Conservation (phyloP, 2,113 vertebrate species). For the Romanogobio albipinnatus region DNA sequence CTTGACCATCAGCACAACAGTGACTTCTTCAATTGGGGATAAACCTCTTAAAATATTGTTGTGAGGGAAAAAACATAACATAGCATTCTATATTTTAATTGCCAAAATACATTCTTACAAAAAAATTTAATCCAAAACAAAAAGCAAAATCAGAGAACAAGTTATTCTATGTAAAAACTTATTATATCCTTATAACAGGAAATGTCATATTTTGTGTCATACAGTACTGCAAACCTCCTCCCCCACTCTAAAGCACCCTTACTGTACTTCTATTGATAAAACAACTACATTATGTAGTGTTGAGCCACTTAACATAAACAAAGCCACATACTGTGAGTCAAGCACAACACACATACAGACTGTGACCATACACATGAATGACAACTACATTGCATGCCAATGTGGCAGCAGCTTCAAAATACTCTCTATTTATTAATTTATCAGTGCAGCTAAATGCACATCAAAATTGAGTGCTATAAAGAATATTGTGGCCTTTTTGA, state of each 20-base stretch:
- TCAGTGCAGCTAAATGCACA: background rate
- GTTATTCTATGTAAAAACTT: background rate
- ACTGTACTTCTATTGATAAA: background rate
- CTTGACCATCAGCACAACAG: background rate
- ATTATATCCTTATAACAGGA: background rate
- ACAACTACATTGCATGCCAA: background rate
- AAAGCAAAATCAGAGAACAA: background rate
- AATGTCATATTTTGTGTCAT: background rate
- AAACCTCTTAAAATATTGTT: background rate
- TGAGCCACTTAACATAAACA: conserved; percentile 38
- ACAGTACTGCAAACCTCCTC: background rate
- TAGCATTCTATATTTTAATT: background rate
- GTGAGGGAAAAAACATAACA: background rate
- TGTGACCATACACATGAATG: background rate
- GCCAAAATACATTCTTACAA: background rate
- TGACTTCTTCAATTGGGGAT: background rate
- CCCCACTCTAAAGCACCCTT: background rate
- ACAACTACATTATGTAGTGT: conserved; percentile 16
- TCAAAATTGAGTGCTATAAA: background rate
- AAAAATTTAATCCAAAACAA: background rate
- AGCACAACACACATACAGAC: conserved; percentile 2
- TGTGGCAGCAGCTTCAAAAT: background rate
- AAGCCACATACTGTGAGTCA: conserved; percentile 2
- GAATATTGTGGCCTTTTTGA: background rate
- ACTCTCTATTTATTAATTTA: background rate